Evolutionary conservation across 2,888 invertebrate genomes (phyloP).

Genomic region (Lutraria lutraria): DNA sequence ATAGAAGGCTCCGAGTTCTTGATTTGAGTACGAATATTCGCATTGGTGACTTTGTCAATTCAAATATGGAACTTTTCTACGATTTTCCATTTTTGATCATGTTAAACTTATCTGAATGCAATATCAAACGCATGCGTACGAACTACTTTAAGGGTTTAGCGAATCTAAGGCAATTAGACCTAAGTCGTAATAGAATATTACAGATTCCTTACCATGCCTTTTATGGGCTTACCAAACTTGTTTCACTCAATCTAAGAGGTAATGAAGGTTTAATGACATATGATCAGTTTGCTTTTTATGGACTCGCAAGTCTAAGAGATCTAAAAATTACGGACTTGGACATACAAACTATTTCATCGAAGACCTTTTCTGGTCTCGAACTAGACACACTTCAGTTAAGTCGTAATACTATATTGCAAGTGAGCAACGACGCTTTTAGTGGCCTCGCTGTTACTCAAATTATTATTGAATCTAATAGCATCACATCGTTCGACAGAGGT

Average conservation of each 20-base stretch:
- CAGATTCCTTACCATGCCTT: constrained; percentile 22
- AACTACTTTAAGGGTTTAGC: constrained; percentile 10
- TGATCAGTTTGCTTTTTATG: constrained; percentile 47
- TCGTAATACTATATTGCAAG: neutral
- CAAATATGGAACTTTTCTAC: neutral
- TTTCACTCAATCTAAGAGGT: constrained; percentile 26
- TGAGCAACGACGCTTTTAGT: constrained; percentile 41
- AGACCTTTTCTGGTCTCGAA: constrained; percentile 31
- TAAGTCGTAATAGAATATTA: constrained; percentile 39
- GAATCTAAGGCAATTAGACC: constrained; percentile 41
- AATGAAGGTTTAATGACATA: constrained; percentile 22
- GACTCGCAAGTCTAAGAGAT: constrained; percentile 30
- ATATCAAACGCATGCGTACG: neutral
- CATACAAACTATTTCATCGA: neutral
- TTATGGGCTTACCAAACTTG: constrained; percentile 18
- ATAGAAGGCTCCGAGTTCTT: neutral
- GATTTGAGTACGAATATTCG: neutral
- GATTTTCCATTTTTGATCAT: neutral
- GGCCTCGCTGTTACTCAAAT: constrained; percentile 22
- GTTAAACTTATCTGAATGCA: neutral
- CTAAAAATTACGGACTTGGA: neutral
- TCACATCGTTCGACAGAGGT: constrained; percentile 53
- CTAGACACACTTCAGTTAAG: constrained; percentile 39
- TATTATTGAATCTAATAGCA: constrained; percentile 56
- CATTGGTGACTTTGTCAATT: neutral